phyloP scores from a whole-genome alignment of 2,797 vertebrate species.

The Pagetopsis macropterus region DNA sequence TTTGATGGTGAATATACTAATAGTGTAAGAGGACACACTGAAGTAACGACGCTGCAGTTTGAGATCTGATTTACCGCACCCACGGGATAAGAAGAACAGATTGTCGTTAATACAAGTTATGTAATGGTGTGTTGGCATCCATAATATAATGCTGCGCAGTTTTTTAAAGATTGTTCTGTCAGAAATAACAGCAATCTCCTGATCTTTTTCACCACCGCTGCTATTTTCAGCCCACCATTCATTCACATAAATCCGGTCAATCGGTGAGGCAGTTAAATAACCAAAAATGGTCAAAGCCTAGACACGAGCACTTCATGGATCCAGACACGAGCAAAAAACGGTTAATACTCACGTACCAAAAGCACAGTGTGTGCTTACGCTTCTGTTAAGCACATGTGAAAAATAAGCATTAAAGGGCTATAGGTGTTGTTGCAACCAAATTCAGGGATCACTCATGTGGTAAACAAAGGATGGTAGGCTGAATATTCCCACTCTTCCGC shows the following conservation, averaged over 20 bases:
- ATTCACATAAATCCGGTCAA: slow-evolving; percentile 35
- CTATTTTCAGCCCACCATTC: slow-evolving; percentile 22
- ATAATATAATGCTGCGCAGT: slow-evolving; percentile 60
- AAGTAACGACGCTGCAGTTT: slow-evolving; percentile 7
- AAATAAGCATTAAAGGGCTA: background rate
- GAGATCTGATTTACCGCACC: slow-evolving; percentile 9
- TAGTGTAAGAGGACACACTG: background rate
- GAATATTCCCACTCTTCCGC: slow-evolving; percentile 75
- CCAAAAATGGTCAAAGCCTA: slow-evolving; percentile 70
- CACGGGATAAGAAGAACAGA: slow-evolving; percentile 45
- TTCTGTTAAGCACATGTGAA: background rate
- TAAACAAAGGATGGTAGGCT: slow-evolving; percentile 79
- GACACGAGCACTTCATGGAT: slow-evolving; percentile 36
- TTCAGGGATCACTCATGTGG: slow-evolving; percentile 60
- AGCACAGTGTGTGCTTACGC: slow-evolving; percentile 1
- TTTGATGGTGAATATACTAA: background rate
- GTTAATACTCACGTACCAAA: slow-evolving; percentile 48
- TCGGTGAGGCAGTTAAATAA: slow-evolving; percentile 43
- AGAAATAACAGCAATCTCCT: slow-evolving; percentile 10
- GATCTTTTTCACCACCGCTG: slow-evolving; percentile 1
- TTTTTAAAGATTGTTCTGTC: slow-evolving; percentile 24
- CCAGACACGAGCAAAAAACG: slow-evolving; percentile 20
- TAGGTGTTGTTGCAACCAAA: slow-evolving; percentile 50
- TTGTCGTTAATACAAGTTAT: slow-evolving; percentile 65
- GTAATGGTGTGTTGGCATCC: slow-evolving; percentile 66